Conservation (phyloP, 2,888 invertebrate genomes). For the Aethes cnicana region DNA sequence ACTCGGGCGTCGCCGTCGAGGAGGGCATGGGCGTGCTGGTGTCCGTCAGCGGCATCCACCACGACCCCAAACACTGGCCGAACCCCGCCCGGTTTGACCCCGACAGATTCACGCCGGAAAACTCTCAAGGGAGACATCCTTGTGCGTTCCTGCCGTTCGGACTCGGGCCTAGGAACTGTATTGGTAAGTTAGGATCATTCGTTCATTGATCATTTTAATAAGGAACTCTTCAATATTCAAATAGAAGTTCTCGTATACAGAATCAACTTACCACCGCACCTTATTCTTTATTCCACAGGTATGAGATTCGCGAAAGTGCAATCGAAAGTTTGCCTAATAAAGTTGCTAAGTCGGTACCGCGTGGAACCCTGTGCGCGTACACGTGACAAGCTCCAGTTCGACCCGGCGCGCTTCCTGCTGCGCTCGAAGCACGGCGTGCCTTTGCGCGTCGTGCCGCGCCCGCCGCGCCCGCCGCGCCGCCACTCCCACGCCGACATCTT, state of each 20-base stretch:
- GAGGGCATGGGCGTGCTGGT: constrained; percentile 21
- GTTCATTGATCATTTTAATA: background rate
- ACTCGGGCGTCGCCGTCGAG: constrained; percentile 13
- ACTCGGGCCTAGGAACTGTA: constrained; percentile 27
- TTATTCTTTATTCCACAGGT: constrained; percentile 19
- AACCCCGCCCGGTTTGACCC: constrained; percentile 32
- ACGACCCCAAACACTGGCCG: constrained; percentile 31
- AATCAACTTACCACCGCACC: too few species aligned
- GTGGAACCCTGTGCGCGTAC: constrained; percentile 23
- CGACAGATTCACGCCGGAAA: constrained; percentile 30
- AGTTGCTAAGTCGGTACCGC: constrained; percentile 31
- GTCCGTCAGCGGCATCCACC: constrained; percentile 29
- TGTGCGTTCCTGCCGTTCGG: constrained; percentile 32
- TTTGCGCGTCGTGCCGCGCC: constrained; percentile 7
- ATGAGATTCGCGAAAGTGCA: constrained; percentile 35
- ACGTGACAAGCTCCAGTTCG: constrained; percentile 7
- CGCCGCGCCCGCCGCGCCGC: background rate
- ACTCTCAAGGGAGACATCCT: constrained; percentile 26
- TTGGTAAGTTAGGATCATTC: constrained; percentile 2
- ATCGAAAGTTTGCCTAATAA: constrained; percentile 31
- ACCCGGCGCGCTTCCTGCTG: constrained; percentile 13
- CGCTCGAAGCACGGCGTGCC: constrained; percentile 31
- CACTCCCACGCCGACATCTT: background rate
- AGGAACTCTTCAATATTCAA: too few species aligned
- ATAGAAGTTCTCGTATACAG: too few species aligned